Evolutionary conservation across 2,113 vertebrate species (phyloP).

Genomic region (Merops nubicus): DNA sequence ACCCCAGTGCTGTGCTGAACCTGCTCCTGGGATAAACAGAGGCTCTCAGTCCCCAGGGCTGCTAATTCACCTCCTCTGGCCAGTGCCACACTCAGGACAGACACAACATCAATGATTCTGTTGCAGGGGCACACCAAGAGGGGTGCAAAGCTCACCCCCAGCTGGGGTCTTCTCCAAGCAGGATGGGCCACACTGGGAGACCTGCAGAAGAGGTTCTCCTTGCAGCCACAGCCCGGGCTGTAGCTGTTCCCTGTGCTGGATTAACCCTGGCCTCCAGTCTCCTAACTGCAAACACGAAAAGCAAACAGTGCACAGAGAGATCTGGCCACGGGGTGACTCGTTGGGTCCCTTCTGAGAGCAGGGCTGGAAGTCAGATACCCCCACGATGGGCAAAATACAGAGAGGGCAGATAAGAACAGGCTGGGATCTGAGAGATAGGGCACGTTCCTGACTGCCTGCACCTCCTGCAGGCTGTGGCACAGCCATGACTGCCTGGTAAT

Average conservation of each 20-base stretch:
- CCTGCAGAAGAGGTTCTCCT: background rate
- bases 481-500: background rate
- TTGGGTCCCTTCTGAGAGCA: background rate
- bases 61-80: background rate
- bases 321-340: background rate
- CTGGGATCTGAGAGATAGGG: background rate
- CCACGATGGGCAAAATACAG: background rate
- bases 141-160: background rate
- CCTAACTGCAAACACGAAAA: background rate
- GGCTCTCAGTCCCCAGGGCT: background rate
- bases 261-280: background rate
- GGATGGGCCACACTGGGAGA: background rate
- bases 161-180: background rate
- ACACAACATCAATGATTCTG: background rate
- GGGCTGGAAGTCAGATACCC: background rate
- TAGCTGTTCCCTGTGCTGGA: background rate
- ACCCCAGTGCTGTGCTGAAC: fast-evolving
- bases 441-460: background rate
- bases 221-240: background rate
- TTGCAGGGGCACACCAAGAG: background rate
- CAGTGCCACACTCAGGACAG: background rate
- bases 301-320: background rate
- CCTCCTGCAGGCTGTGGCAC: background rate
- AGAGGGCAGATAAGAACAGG: background rate
- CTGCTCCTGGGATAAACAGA: background rate